These are phyloP conservation scores for Platycnemis pennipes DNA, from an alignment of 2,888 invertebrate genomes.

Conservation along the genomic window DNA sequence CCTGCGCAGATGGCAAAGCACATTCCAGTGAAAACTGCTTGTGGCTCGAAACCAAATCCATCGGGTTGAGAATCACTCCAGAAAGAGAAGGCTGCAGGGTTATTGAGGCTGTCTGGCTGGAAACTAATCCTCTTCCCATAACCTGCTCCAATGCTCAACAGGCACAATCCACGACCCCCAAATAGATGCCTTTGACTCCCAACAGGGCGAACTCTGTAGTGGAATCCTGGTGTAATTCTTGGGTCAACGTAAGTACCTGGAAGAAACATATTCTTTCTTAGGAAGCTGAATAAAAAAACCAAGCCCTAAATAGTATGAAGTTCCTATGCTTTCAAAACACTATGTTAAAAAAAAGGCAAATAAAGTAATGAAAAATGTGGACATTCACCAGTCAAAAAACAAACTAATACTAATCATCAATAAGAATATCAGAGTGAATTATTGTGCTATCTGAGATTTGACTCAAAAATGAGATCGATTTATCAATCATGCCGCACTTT, in stretches of 20 bases:
- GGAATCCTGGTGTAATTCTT: conserved; percentile 87
- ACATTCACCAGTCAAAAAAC: no score
- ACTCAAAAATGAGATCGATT: no score
- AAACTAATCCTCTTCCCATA: conserved; percentile 89
- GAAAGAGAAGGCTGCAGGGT: conserved; percentile 83
- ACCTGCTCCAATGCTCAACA: conserved; percentile 87
- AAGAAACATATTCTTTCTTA: conserved; percentile 68
- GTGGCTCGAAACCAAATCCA: conserved; percentile 86
- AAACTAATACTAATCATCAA: no score
- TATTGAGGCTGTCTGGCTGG: conserved; percentile 81
- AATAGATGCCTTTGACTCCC: conserved; percentile 83
- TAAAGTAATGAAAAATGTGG: no score
- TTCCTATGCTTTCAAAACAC: no score
- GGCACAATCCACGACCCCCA: conserved; percentile 83
- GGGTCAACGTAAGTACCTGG: conserved; percentile 87
- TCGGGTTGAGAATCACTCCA: conserved; percentile 90
- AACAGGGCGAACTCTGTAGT: conserved; percentile 86
- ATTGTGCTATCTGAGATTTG: no score
- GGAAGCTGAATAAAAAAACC: background rate
- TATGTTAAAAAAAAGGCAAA: no score
- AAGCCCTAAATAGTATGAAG: no score
- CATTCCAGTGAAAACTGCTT: conserved; percentile 85
- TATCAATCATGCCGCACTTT: no score
- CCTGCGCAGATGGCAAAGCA: conserved; percentile 84
- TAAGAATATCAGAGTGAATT: no score